A percentile compares a stretch with the other conserved stretches of the same genome.
Conservation (phyloP, 1,140 invertebrate species). For the Mesaphorura yosii region DNA sequence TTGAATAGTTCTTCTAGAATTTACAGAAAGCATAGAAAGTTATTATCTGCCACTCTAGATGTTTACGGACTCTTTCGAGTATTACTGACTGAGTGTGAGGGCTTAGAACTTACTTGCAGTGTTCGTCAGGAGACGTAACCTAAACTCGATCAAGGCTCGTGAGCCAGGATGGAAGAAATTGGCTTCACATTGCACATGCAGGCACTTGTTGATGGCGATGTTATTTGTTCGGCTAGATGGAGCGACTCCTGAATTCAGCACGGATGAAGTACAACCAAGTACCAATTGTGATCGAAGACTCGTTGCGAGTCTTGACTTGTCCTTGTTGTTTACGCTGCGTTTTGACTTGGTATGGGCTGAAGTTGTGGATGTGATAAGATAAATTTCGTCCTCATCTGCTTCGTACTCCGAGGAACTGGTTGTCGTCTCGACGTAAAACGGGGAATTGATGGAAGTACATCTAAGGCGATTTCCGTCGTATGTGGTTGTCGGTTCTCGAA, state of each 20-base stretch:
- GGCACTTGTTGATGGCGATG: background rate
- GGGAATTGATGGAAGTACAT: background rate
- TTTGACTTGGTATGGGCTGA: background rate
- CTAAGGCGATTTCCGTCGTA: background rate
- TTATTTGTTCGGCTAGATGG: too few species aligned
- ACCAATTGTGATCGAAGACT: too few species aligned
- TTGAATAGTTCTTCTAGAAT: background rate
- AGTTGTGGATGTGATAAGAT: background rate
- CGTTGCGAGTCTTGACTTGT: too few species aligned
- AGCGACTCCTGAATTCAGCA: too few species aligned
- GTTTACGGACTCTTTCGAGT: background rate
- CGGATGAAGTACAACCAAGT: too few species aligned
- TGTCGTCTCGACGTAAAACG: background rate
- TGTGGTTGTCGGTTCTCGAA: conserved; percentile 3
- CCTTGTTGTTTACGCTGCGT: background rate
- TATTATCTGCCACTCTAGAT: background rate
- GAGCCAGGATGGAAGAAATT: background rate
- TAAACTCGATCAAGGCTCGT: background rate
- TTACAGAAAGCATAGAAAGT: background rate
- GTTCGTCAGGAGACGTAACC: background rate
- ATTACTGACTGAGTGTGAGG: too few species aligned
- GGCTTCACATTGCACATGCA: background rate
- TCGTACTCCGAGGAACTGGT: background rate
- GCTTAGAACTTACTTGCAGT: conserved; percentile 11
- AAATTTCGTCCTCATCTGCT: background rate